Evolutionary conservation across 2,113 vertebrate species (phyloP), one percentile per base, ranked within the genome.

Genomic region (Bubo blakistoni): DNA sequence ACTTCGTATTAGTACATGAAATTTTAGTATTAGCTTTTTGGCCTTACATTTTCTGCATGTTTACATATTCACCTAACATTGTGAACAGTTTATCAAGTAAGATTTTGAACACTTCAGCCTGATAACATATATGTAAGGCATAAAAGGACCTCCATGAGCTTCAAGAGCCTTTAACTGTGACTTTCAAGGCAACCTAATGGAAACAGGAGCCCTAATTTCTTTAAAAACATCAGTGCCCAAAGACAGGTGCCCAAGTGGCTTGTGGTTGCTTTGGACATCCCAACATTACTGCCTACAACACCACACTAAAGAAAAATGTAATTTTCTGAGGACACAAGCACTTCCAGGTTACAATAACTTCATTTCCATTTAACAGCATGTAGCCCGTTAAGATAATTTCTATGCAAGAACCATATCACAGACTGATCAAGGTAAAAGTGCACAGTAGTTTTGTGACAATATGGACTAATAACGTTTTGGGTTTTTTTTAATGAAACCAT

Each of bases 241-340:
- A 40, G 67, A 54, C 40, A 76, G 30, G 46, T 62, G 52, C 7
- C 59, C 40, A 46, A 34, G 25, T 19, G 16, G 36, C n/a, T 58
- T 38, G 52, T 29, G 51, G 44, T 7, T 55, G 42, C 44, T 51
- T 17, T 72, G 44, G 38, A 57, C 42, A 38, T 74, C 26, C 38
- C 62, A 78, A 3, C 34, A 7, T 54, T 52, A 76, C 40, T 51
- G 27, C 54, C 36, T 3, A 10, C 13, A 83, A 40, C 24, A 11
- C 14, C 14, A 30, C 19, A 4, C 13, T 8, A 49, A 67, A 58
- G 10, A 7, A 49, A 57, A 89, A n/a, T 0, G 0, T 2, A 61
- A 10, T 65, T 70, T 49, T 21, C 46, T 7, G 11, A 88, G 52
- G 52, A 22, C 46, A n/a, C 2, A 58, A 79, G 20, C 15, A 22